phyloP scores from a whole-genome alignment of 2,113 vertebrate species.

The Malurus melanocephalus region DNA sequence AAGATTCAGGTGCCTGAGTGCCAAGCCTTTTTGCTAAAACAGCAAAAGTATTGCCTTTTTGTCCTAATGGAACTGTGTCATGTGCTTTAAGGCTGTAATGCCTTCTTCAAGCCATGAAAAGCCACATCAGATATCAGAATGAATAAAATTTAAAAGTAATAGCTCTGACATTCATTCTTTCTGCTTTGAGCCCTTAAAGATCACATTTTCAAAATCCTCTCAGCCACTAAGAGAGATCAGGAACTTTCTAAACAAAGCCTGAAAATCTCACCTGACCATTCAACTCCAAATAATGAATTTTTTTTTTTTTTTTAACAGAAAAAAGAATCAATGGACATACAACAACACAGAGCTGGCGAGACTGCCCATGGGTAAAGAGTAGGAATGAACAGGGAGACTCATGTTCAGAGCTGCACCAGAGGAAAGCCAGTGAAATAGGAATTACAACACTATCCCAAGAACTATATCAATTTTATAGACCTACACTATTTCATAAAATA shows the following conservation, averaged over 20 bases:
- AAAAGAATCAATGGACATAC: not conserved
- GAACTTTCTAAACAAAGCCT: not conserved
- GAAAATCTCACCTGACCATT: not conserved
- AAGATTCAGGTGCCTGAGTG: not conserved
- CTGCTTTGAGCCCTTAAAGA: not conserved
- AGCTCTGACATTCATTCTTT: not conserved
- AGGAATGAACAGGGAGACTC: not conserved
- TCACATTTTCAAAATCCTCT: slow-evolving; percentile 7
- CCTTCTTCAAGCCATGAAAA: not conserved
- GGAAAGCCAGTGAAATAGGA: not conserved
- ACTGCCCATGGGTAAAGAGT: not conserved
- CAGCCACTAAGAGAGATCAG: not conserved
- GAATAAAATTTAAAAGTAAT: not conserved
- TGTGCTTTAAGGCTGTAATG: not conserved
- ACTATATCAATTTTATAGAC: not conserved
- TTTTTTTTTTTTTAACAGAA: not conserved
- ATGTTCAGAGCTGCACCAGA: not conserved
- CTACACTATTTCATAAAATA: not conserved
- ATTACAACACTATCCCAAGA: not conserved
- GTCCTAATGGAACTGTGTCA: not conserved
- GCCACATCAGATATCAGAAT: not conserved
- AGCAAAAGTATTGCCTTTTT: not conserved
- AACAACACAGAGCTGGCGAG: not conserved
- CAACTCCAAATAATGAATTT: not conserved
- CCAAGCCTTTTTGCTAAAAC: not conserved